These are phyloP conservation scores for Drosophila helvetica DNA, from an alignment of 2,888 invertebrate genomes.

Conservation along the genomic window DNA sequence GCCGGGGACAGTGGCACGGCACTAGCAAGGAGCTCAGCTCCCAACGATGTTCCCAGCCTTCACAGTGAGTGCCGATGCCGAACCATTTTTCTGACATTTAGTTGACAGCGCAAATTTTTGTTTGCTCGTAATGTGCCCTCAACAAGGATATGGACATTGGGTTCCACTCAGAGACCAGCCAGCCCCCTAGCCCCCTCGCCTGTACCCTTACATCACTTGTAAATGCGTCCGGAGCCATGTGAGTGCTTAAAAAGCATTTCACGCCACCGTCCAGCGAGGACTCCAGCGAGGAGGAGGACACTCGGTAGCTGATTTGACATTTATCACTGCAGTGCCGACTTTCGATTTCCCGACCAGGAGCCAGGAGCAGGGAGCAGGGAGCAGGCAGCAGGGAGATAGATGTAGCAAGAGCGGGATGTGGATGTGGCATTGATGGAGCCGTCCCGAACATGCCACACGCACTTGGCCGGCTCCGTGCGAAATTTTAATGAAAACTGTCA, in stretches of 20 bases:
- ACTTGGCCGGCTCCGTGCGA: constrained; percentile 55
- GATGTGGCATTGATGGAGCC: constrained; percentile 69
- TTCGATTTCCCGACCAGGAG: constrained; percentile 34
- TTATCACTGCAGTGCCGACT: constrained; percentile 71
- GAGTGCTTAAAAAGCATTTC: constrained; percentile 75
- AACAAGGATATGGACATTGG: constrained; percentile 46
- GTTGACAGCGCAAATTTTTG: constrained; percentile 77
- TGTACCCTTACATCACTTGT: constrained; percentile 46
- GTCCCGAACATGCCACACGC: constrained; percentile 61
- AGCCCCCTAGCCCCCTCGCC: background rate
- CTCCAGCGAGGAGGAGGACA: constrained; percentile 27
- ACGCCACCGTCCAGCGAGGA: constrained; percentile 37
- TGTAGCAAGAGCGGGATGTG: background rate
- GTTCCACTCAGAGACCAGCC: background rate
- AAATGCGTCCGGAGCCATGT: constrained; percentile 34
- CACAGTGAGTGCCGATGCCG: constrained; percentile 43
- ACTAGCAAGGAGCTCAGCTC: background rate
- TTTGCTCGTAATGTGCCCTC: constrained; percentile 70
- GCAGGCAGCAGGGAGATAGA: background rate
- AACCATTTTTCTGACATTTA: constrained; percentile 77
- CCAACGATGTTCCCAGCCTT: no score
- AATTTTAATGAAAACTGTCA: constrained; percentile 70
- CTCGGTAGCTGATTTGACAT: constrained; percentile 73
- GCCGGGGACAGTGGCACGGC: constrained; percentile 63
- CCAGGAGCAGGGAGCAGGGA: background rate